These are phyloP conservation scores for Mycalesis mineus DNA, from an alignment of 2,888 invertebrate genomes.

Conservation along the genomic window DNA sequence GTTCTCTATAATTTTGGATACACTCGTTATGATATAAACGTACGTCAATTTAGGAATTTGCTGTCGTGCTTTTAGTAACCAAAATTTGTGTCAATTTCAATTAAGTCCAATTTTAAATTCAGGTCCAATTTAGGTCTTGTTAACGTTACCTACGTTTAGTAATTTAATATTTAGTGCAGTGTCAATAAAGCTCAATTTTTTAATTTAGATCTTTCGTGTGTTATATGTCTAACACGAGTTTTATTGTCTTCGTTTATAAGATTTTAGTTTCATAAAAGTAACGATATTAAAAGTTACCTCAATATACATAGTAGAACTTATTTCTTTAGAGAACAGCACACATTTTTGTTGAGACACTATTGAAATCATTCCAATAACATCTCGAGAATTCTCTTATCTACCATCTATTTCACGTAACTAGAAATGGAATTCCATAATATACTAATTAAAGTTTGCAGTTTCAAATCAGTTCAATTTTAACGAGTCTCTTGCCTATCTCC, in stretches of 20 bases:
- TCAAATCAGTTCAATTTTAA: slow-evolving; percentile 40
- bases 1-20: too few species aligned
- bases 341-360: neutral
- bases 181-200: neutral
- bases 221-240: too few species aligned
- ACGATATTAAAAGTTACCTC: too few species aligned
- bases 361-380: neutral
- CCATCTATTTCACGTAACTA: neutral
- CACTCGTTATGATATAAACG: too few species aligned
- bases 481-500: slow-evolving; percentile 43
- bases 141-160: too few species aligned
- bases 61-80: neutral
- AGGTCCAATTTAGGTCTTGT: neutral
- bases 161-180: too few species aligned
- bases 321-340: neutral
- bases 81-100: neutral
- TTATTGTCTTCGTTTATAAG: too few species aligned
- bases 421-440: slow-evolving; percentile 7
- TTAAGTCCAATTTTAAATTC: neutral
- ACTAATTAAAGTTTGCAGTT: slow-evolving; percentile 24
- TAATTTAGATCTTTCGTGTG: neutral
- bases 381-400: slow-evolving; percentile 4
- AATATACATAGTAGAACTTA: too few species aligned
- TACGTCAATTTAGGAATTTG: too few species aligned
- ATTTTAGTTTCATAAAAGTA: too few species aligned